Conservation (phyloP, 2,888 invertebrate species). For the Euphydryas editha region DNA sequence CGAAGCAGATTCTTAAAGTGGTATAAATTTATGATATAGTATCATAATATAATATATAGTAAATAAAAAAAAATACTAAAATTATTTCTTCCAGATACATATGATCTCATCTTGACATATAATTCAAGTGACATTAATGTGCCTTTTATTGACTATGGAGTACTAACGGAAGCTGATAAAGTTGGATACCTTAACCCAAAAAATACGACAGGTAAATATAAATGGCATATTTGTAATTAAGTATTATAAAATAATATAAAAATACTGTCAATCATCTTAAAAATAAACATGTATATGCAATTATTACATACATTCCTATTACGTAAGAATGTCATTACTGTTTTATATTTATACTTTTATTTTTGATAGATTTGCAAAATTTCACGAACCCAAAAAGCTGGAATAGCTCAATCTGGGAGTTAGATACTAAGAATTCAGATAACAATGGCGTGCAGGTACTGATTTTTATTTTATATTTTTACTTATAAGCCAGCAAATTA, state of each 20-base stretch:
- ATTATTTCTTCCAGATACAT: constrained; percentile 17
- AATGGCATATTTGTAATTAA: background rate
- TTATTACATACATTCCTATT: too few species aligned
- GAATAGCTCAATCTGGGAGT: constrained; percentile 37
- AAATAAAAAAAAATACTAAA: background rate
- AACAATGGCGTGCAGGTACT: constrained; percentile 45
- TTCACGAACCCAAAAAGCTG: constrained; percentile 44
- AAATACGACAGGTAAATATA: constrained; percentile 11
- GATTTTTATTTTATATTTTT: background rate
- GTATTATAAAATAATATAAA: background rate
- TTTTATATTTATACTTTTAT: background rate
- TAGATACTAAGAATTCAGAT: constrained; percentile 21
- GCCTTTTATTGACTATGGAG: constrained; percentile 14
- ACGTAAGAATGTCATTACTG: too few species aligned
- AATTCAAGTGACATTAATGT: background rate
- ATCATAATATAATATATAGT: background rate
- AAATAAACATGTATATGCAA: too few species aligned
- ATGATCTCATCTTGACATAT: background rate
- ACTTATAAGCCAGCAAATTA: too few species aligned
- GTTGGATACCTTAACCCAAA: constrained; percentile 36
- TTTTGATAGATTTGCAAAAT: constrained; percentile 36
- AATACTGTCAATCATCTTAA: background rate
- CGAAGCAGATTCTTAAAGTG: too few species aligned
- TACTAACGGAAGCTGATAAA: constrained; percentile 30
- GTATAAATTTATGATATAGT: too few species aligned